Conservation (phyloP, 2,888 invertebrate species). For the Melikaiella ostensackeni region DNA sequence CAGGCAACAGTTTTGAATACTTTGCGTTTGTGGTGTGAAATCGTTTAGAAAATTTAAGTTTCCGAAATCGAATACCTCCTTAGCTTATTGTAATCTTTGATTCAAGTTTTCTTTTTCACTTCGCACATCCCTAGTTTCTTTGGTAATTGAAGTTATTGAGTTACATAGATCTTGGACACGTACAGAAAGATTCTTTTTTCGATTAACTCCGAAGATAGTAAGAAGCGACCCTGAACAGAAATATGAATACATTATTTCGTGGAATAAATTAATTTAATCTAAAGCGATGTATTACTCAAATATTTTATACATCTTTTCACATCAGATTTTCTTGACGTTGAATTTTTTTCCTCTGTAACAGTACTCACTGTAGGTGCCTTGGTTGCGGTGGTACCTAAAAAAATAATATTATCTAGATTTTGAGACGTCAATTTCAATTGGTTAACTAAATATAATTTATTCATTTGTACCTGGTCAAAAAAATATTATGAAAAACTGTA, state of each 20-base stretch:
- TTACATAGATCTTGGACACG: not conserved
- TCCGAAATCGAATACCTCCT: not conserved
- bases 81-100: not conserved
- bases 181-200: not conserved
- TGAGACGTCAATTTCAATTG: no score
- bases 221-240: not conserved
- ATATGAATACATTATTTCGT: no score
- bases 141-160: not conserved
- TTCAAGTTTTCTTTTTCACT: not conserved
- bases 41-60: not conserved
- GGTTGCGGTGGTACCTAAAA: not conserved
- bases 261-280: not conserved
- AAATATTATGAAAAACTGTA: no score
- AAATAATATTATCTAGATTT: no score
- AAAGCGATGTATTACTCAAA: not conserved
- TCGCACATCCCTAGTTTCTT: not conserved
- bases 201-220: not conserved
- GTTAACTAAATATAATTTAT: no score
- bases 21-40: not conserved
- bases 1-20: not conserved
- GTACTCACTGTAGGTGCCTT: not conserved
- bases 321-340: not conserved
- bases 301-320: not conserved
- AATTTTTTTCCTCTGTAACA: not conserved
- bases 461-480: no score